Evolutionary conservation across 2,113 vertebrate genomes (phyloP).

Genomic region (Fulica atra): DNA sequence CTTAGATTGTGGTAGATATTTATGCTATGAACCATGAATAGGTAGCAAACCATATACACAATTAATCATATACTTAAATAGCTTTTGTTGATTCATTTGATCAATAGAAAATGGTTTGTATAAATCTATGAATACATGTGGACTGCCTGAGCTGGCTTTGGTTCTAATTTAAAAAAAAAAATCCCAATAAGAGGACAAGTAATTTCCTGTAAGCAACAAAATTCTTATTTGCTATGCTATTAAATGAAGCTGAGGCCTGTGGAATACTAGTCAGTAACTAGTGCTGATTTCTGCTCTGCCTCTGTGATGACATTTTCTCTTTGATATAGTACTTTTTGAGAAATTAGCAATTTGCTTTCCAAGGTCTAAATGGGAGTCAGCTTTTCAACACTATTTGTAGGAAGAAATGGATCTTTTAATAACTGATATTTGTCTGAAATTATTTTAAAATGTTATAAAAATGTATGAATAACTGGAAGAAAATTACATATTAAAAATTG

Average conservation of each 20-base stretch:
- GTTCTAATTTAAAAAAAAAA: neutral
- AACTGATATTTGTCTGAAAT: neutral
- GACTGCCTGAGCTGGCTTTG: neutral
- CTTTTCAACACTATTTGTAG: neutral
- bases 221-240: neutral
- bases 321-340: neutral
- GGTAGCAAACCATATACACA: neutral
- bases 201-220: neutral
- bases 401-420: neutral
- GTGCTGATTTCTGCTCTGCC: neutral
- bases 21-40: neutral
- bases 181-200: neutral
- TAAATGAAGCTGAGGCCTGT: neutral
- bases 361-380: neutral
- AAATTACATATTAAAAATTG: neutral
- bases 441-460: neutral
- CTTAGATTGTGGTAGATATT: neutral
- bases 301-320: neutral
- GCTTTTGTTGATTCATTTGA: constrained; percentile 10
- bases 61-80: constrained; percentile 14
- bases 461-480: neutral
- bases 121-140: neutral
- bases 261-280: neutral
- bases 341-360: neutral
- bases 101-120: neutral